Percentiles rank a stretch among this genome's conserved stretches.
phyloP scores from a whole-genome alignment of 1,140 invertebrate genomes.

The Drosophila sechellia region DNA sequence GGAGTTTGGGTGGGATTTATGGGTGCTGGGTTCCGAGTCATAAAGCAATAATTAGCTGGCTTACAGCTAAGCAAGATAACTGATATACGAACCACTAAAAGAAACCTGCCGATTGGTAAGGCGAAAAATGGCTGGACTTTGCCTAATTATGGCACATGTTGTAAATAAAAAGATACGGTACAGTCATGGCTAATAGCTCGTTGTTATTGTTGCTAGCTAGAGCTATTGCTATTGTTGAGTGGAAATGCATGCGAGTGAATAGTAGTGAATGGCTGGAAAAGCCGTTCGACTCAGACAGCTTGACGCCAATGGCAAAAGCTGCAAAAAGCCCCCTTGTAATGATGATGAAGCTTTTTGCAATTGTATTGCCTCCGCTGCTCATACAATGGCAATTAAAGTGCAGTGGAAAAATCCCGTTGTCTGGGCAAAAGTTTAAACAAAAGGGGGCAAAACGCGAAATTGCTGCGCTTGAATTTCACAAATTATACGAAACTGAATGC shows the following conservation, averaged over 20 bases:
- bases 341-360: slow-evolving; percentile 73
- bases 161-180: slow-evolving; percentile 24
- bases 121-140: slow-evolving; percentile 19
- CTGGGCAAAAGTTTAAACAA: slow-evolving; percentile 57
- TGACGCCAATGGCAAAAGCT: slow-evolving; percentile 71
- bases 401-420: slow-evolving; percentile 70
- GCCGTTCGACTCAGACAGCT: slow-evolving; percentile 76
- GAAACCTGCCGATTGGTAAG: slow-evolving; percentile 10
- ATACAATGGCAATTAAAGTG: slow-evolving; percentile 71
- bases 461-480: slow-evolving; percentile 40
- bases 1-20: slow-evolving; percentile 29
- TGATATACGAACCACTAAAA: slow-evolving; percentile 5
- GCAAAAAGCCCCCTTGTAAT: slow-evolving; percentile 60
- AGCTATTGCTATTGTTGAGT: slow-evolving; percentile 7
- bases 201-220: slow-evolving; percentile 4
- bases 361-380: background rate
- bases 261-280: slow-evolving; percentile 66
- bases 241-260: slow-evolving; percentile 53
- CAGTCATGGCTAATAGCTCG: slow-evolving; percentile 2
- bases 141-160: slow-evolving; percentile 53
- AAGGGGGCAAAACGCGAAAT: slow-evolving; percentile 25
- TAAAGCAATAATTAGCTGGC: slow-evolving; percentile 56
- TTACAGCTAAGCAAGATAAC: slow-evolving; percentile 31
- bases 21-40: slow-evolving; percentile 30
- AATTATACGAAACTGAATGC: slow-evolving; percentile 11